phyloP scores from a whole-genome alignment of 2,888 invertebrate species.

The Eustalomyia histrio region DNA sequence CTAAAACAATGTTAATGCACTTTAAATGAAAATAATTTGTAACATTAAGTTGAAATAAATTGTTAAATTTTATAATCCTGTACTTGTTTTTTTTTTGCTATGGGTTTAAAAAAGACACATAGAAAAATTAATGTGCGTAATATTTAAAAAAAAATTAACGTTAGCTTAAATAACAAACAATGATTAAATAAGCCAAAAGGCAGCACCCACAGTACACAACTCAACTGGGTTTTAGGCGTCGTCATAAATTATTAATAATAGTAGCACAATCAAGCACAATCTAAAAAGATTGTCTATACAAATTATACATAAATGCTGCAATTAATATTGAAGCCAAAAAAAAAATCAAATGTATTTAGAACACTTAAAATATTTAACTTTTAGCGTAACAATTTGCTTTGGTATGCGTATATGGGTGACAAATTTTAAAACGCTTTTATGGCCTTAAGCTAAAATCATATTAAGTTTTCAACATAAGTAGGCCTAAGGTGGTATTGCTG shows the following conservation, averaged over 20 bases:
- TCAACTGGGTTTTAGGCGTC: not conserved
- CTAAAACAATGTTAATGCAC: not conserved
- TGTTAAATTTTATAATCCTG: not conserved
- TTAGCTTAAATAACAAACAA: not conserved
- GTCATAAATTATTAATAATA: constrained; percentile 10
- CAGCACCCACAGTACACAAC: not conserved
- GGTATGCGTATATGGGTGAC: not conserved
- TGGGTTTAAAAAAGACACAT: not conserved
- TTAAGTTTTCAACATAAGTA: constrained; percentile 18
- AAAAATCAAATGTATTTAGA: constrained; percentile 20
- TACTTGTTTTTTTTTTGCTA: not conserved
- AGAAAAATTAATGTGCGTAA: not conserved
- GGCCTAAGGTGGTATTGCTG: constrained; percentile 17
- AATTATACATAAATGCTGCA: constrained; percentile 39
- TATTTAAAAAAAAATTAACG: not conserved
- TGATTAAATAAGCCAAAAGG: not conserved
- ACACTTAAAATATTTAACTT: constrained; percentile 19
- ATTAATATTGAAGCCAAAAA: constrained; percentile 10
- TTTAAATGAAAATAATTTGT: not conserved
- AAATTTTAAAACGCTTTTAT: constrained; percentile 1
- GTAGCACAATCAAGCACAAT: constrained; percentile 6
- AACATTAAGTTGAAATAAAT: not conserved
- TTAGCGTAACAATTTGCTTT: not conserved
- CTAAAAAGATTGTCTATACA: constrained; percentile 20
- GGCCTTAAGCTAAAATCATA: constrained; percentile 35